Evolutionary conservation across 2,888 invertebrate species (phyloP), one percentile per base, ranked within the genome.

Genomic region (Deilephila elpenor): DNA sequence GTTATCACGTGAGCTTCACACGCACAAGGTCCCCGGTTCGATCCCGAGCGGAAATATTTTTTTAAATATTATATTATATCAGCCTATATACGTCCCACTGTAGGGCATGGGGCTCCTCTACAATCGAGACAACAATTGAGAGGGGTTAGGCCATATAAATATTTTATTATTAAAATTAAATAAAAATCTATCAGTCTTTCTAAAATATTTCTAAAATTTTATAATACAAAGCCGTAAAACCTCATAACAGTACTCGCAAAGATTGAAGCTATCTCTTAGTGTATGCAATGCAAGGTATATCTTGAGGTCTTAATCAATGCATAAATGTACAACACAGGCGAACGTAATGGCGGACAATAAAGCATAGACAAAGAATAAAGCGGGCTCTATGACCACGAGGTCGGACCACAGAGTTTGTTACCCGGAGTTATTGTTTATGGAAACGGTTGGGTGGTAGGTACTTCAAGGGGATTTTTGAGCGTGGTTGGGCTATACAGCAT

Each of bases 1-100:
- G 96, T 96, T 96, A 96, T 96, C 96, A 96, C 96, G 96, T 96
- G 96, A 96, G 96, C 96, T 96, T 96, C 96, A 96, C 96, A 96
- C 96, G 96, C 96, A 96, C 96, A 96, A 96, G 95, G 95, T 92
- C 96, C 96, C 96, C 96, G 96, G 96, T 96, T 95, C 96, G 96
- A 96, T 95, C 96, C 96, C 96, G 96, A 96, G 96, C 96, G 96
- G 96, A 96, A 95, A 95, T 95, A 96, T 70, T 25, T 14, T 25
- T 25, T 25, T 25, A 1, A 25, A 25, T 25, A 25, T 25, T 25
- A 1, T 25, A 25, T 25, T 25, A 1, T 25, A 25, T 25, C 25
- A 25, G 25, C 37, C 7, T 6, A 7, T 37, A 37, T 37, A 37
- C 25, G 25, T 25, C 25, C 25, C 25, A 25, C 25, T 25, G 25